phyloP scores from a whole-genome alignment of 2,113 vertebrate species.

The Oryctolagus cuniculus region DNA sequence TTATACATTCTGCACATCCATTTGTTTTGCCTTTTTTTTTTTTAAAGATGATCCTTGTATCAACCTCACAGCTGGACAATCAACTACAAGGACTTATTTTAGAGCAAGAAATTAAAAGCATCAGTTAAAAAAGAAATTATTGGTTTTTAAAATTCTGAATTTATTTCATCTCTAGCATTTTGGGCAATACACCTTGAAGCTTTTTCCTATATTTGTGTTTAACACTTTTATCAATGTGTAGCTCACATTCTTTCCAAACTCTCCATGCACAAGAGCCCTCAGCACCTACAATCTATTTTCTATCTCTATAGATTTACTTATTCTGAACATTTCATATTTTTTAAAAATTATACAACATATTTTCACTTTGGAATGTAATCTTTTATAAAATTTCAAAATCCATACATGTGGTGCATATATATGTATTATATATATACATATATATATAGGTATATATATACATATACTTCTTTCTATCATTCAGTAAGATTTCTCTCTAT shows the following conservation, averaged over 20 bases:
- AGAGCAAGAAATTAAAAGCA: constrained; percentile 7
- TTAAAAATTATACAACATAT: background rate
- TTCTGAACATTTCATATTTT: background rate
- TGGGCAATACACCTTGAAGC: background rate
- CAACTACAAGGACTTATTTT: background rate
- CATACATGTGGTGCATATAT: background rate
- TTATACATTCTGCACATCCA: background rate
- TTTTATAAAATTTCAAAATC: background rate
- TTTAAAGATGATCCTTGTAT: constrained; percentile 10
- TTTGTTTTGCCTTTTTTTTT: background rate
- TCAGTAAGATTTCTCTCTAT: background rate
- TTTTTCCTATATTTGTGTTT: background rate
- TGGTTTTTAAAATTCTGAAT: background rate
- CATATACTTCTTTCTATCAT: background rate
- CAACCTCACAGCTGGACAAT: background rate
- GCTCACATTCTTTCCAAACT: background rate
- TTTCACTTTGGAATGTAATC: background rate
- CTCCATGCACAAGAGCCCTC: background rate
- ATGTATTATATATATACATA: background rate
- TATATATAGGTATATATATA: no score
- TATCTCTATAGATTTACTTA: background rate
- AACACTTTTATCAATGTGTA: background rate
- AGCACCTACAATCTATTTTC: background rate
- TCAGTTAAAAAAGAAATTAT: constrained; percentile 10
- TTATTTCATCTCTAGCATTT: background rate